phyloP scores from a whole-genome alignment of 2,888 invertebrate genomes.

The Hirtodrosophila duncani region DNA sequence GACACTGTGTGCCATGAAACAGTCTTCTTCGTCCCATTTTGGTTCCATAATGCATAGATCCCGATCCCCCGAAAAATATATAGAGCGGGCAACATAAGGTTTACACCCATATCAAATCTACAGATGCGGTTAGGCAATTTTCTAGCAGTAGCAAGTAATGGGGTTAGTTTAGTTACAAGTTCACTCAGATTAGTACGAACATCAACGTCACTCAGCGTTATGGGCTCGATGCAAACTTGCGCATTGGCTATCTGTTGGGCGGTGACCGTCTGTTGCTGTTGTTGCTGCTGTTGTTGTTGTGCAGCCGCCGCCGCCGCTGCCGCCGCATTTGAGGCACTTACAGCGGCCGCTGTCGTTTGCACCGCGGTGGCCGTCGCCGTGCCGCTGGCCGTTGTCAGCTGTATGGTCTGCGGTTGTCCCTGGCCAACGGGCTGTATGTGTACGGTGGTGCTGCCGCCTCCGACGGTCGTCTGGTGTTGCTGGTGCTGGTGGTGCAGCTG shows the following conservation, averaged over 20 bases:
- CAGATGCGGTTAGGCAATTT: no score
- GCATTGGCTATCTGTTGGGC: conserved; percentile 79
- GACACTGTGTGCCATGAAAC: no score
- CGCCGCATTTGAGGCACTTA: conserved; percentile 48
- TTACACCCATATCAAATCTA: no score
- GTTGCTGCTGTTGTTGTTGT: conserved; percentile 22
- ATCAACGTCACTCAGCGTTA: conserved; percentile 86
- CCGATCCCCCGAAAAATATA: no score
- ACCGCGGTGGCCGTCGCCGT: conserved; percentile 65
- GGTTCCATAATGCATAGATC: no score
- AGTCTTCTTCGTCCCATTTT: no score
- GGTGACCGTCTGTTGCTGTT: conserved; percentile 54
- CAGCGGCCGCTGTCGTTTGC: conserved; percentile 54
- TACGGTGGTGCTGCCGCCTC: conserved; percentile 46
- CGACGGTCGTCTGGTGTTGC: conserved; percentile 18
- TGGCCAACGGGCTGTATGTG: conserved; percentile 52
- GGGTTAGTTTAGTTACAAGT: conserved; percentile 50
- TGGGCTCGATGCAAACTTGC: conserved; percentile 89
- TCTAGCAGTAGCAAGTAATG: neutral
- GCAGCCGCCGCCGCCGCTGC: conserved; percentile 39
- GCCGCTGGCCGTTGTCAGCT: conserved; percentile 56
- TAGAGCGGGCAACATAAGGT: no score
- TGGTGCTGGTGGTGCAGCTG: conserved; percentile 47
- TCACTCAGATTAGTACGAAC: conserved; percentile 80
- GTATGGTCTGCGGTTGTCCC: conserved; percentile 54